Percentiles rank a stretch among this genome's conserved stretches.
phyloP scores from a whole-genome alignment of 2,113 vertebrate genomes.

The Actinemys pallida region DNA sequence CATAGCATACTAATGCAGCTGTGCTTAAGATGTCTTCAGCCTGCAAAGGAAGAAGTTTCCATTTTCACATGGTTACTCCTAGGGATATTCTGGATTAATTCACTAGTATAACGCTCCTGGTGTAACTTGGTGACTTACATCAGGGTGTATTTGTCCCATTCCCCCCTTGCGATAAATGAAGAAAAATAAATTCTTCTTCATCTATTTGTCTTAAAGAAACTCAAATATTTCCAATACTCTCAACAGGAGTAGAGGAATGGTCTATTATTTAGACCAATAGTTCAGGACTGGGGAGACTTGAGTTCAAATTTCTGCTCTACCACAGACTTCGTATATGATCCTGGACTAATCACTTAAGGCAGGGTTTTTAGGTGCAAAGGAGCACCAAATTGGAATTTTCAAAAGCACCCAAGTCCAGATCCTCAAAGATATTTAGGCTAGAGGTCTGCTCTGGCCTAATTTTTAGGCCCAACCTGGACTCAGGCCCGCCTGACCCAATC shows the following conservation, averaged over 20 bases:
- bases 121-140: neutral
- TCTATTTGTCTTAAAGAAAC: neutral
- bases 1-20: neutral
- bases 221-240: neutral
- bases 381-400: neutral
- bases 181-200: neutral
- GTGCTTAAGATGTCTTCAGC: neutral
- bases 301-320: neutral
- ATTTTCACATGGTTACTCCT: neutral
- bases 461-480: neutral
- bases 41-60: neutral
- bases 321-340: neutral
- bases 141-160: neutral
- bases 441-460: neutral
- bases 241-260: neutral
- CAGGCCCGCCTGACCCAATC: neutral
- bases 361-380: neutral
- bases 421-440: neutral
- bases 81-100: neutral
- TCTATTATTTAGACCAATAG: neutral
- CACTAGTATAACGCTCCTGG: neutral
- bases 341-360: neutral
- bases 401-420: neutral
- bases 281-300: neutral
- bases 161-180: neutral